These are phyloP conservation scores for Hydrotaea diabolus DNA, from an alignment of 2,888 invertebrate species.

Conservation along the genomic window DNA sequence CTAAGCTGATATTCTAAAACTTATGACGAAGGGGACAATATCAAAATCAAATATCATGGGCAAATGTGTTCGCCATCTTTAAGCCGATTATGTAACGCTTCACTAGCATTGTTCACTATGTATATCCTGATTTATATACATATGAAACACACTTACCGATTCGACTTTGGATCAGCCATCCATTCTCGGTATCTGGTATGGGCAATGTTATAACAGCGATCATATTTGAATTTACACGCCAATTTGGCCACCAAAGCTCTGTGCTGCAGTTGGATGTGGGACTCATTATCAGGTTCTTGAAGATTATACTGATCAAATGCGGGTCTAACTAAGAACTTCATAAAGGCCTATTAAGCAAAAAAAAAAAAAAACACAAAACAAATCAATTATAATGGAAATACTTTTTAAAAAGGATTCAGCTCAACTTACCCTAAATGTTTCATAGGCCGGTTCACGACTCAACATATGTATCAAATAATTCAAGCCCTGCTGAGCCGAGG, in stretches of 20 bases:
- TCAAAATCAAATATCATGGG: too few species aligned
- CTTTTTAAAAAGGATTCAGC: too few species aligned
- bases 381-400: too few species aligned
- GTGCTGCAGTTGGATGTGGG: conserved; percentile 82
- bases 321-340: conserved; percentile 80
- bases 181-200: conserved; percentile 81
- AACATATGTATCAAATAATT: conserved; percentile 83
- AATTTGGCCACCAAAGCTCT: conserved; percentile 82
- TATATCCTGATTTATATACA: too few species aligned
- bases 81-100: too few species aligned
- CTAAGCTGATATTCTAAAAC: too few species aligned
- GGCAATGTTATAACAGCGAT: conserved; percentile 82
- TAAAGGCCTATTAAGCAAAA: conserved; percentile 75
- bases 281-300: conserved; percentile 81
- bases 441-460: conserved; percentile 83
- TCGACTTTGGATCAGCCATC: conserved; percentile 81
- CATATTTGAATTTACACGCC: conserved; percentile 82
- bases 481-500: conserved; percentile 83
- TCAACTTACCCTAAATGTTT: conserved; percentile 82
- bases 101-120: too few species aligned
- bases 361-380: too few species aligned
- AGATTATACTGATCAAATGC: conserved; percentile 81
- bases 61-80: too few species aligned
- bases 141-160: conserved; percentile 81
- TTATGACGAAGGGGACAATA: too few species aligned